A percentile compares a stretch with the other conserved stretches of the same genome.
These are phyloP conservation scores for Triplophysa dalaica DNA, from an alignment of 2,113 vertebrate genomes.

Conservation along the genomic window DNA sequence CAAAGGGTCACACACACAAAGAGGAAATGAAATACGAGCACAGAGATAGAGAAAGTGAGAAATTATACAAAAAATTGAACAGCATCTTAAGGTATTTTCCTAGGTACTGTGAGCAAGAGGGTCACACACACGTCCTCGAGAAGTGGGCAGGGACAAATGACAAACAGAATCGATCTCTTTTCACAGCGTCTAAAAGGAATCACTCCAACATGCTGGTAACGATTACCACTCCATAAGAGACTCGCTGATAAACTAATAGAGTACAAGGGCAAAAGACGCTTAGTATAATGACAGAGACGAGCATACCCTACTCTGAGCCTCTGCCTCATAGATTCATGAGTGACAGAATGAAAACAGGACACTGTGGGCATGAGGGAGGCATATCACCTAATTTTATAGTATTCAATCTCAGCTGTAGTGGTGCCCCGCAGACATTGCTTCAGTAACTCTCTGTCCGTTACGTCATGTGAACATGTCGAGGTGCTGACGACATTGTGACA, in stretches of 20 bases:
- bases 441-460: slow-evolving; percentile 8
- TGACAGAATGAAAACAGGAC: slow-evolving; percentile 56
- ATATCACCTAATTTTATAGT: slow-evolving; percentile 25
- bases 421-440: slow-evolving; percentile 24
- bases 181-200: slow-evolving; percentile 48
- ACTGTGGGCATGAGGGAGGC: slow-evolving; percentile 36
- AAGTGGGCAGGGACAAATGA: slow-evolving; percentile 29
- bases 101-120: background rate
- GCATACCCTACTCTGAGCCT: slow-evolving; percentile 41
- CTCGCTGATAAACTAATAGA: slow-evolving; percentile 46
- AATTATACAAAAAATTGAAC: background rate
- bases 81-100: slow-evolving; percentile 7
- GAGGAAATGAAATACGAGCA: background rate
- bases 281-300: slow-evolving; percentile 25
- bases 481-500: slow-evolving; percentile 24
- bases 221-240: slow-evolving; percentile 55
- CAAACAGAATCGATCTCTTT: slow-evolving; percentile 54
- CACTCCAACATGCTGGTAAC: slow-evolving; percentile 40
- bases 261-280: slow-evolving; percentile 45
- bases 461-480: slow-evolving; percentile 27
- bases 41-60: background rate
- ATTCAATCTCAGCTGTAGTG: slow-evolving; percentile 31
- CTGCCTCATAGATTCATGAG: slow-evolving; percentile 42
- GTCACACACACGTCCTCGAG: background rate
- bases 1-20: slow-evolving; percentile 4